These are phyloP conservation scores for Drosophila villosipedis DNA, from an alignment of 2,888 invertebrate genomes.

Conservation along the genomic window DNA sequence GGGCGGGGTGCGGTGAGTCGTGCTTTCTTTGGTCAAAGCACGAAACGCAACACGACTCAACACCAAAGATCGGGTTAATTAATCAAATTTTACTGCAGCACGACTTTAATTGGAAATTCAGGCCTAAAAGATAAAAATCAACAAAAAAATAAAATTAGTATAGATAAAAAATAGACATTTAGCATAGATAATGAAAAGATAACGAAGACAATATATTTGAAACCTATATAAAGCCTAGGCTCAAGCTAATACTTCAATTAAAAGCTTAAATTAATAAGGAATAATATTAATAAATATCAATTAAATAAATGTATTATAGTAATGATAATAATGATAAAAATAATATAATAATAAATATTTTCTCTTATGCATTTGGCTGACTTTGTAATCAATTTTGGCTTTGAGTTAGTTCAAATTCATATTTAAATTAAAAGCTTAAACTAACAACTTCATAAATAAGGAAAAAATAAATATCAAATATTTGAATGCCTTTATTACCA, in stretches of 20 bases:
- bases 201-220: background rate
- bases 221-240: background rate
- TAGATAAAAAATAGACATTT: background rate
- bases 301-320: background rate
- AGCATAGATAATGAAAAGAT: background rate
- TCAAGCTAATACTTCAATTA: background rate
- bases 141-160: background rate
- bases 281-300: background rate
- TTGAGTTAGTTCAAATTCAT: background rate
- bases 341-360: background rate
- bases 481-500: background rate
- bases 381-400: background rate
- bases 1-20: background rate
- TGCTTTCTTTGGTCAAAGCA: background rate
- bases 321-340: background rate
- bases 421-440: background rate
- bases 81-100: background rate
- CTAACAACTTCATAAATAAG: background rate
- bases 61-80: background rate
- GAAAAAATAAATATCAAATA: background rate
- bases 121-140: background rate
- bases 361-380: background rate
- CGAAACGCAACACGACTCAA: background rate
- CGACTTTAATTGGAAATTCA: background rate
- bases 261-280: background rate